These are phyloP conservation scores for Ochlodes sylvanus DNA, from an alignment of 2,888 invertebrate species.

Conservation along the genomic window DNA sequence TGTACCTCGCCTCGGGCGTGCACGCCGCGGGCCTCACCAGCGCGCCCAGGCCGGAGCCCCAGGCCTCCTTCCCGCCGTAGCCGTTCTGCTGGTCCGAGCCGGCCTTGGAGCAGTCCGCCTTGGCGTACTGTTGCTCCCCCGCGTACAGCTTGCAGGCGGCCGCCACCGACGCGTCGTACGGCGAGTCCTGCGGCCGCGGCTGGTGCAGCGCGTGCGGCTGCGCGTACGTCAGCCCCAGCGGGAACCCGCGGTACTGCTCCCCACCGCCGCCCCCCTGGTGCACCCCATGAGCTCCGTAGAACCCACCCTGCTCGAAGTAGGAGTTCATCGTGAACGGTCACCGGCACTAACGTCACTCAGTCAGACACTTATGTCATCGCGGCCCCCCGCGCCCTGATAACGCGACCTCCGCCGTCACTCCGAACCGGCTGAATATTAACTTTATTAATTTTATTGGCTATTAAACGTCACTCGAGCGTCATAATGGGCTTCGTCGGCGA, in stretches of 20 bases:
- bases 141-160: conserved; percentile 94
- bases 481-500: conserved; percentile 82
- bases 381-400: conserved; percentile 78
- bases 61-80: conserved; percentile 89
- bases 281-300: conserved; percentile 95
- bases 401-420: conserved; percentile 81
- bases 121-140: conserved; percentile 88
- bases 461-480: conserved; percentile 84
- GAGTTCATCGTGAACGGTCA: conserved; percentile 92
- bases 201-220: conserved; percentile 92
- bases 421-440: conserved; percentile 74
- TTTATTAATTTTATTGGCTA: conserved; percentile 84
- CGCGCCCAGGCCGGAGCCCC: conserved; percentile 88
- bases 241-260: conserved; percentile 94
- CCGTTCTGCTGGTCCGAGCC: conserved; percentile 87
- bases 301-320: conserved; percentile 98
- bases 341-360: conserved; percentile 77
- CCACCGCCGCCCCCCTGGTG: conserved; percentile 91
- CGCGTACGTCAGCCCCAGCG: conserved; percentile 93
- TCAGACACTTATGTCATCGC: conserved; percentile 82
- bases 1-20: conserved; percentile 94
- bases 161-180: conserved; percentile 95
- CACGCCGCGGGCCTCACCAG: conserved; percentile 94
- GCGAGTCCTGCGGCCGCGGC: conserved; percentile 94
- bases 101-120: conserved; percentile 92